Evolutionary conservation across 2,113 vertebrate genomes (phyloP).

Genomic region (Myrmecobius fasciatus): DNA sequence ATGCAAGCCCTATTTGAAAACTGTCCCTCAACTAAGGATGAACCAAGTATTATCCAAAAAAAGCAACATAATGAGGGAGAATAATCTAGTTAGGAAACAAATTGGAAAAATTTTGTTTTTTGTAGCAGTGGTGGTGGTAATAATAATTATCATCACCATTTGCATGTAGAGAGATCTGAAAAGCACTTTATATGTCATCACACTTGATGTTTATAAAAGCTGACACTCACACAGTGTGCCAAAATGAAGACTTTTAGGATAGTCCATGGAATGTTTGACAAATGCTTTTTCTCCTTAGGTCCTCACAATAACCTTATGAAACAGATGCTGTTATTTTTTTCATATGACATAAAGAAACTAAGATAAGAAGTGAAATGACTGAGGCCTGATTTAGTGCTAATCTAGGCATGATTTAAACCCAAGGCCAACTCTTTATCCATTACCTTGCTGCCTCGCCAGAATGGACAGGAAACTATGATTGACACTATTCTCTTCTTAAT

Average conservation of each 20-base stretch:
- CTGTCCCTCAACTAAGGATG: background rate
- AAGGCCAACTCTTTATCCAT: background rate
- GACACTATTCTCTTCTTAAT: background rate
- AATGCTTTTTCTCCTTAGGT: background rate
- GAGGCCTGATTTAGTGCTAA: background rate
- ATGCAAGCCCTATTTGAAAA: background rate
- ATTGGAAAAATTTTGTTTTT: background rate
- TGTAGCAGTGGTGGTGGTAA: too few species aligned
- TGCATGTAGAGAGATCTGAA: background rate
- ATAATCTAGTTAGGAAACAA: background rate
- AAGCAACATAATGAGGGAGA: background rate
- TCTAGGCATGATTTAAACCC: background rate
- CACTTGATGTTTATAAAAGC: background rate
- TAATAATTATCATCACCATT: background rate
- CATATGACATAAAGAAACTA: background rate
- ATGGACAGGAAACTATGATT: background rate
- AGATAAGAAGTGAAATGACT: background rate
- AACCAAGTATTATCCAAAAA: background rate
- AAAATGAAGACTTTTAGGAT: background rate
- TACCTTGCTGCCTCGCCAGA: background rate
- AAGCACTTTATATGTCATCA: background rate
- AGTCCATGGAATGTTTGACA: background rate
- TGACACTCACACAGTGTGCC: background rate
- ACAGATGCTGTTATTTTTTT: background rate
- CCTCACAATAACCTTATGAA: background rate